Evolutionary conservation across 2,113 vertebrate species (phyloP).

Genomic region (Murina feae): DNA sequence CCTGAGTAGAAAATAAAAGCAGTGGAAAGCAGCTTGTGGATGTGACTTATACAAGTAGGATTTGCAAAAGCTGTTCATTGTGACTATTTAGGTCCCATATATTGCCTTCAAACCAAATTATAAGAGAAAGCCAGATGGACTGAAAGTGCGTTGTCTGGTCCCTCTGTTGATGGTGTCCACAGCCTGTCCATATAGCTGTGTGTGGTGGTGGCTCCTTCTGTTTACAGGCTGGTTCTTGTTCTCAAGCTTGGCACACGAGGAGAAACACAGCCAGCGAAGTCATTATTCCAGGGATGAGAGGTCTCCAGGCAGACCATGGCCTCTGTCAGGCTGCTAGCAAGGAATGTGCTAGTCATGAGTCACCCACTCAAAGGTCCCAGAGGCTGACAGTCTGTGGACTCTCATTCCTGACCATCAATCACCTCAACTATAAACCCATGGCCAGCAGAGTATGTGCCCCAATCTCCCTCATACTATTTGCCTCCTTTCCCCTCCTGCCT

Average conservation of each 20-base stretch:
- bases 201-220: rapidly evolving
- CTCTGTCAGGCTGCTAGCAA: background rate
- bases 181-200: rapidly evolving
- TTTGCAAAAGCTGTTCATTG: rapidly evolving
- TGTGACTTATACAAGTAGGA: background rate
- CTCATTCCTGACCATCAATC: background rate
- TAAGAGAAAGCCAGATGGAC: rapidly evolving
- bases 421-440: background rate
- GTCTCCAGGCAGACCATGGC: background rate
- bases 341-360: background rate
- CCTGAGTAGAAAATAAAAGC: background rate
- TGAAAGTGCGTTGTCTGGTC: rapidly evolving
- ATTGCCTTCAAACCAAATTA: rapidly evolving
- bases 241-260: background rate
- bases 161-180: rapidly evolving
- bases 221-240: background rate
- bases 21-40: rapidly evolving
- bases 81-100: rapidly evolving
- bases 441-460: too few relatives aligned
- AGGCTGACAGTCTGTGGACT: too few relatives aligned
- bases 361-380: background rate
- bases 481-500: background rate
- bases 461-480: background rate
- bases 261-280: conserved; percentile 27
- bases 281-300: background rate